These are phyloP conservation scores for Molanna angustata DNA, from an alignment of 2,888 invertebrate genomes.

Conservation along the genomic window DNA sequence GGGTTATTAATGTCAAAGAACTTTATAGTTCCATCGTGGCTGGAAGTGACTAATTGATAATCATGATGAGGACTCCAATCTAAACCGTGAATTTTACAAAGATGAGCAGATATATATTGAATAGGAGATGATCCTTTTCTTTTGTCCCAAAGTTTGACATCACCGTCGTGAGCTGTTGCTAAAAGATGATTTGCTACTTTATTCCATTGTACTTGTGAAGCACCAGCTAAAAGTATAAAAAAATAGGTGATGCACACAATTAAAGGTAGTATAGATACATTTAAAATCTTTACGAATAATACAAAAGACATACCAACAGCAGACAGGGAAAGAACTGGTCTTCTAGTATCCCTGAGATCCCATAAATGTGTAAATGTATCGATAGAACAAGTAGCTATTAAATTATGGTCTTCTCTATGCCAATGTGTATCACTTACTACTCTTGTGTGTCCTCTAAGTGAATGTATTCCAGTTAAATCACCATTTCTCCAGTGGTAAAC, in stretches of 20 bases:
- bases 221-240: slow-evolving; percentile 62
- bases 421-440: slow-evolving; percentile 91
- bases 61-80: slow-evolving; percentile 91
- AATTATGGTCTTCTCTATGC: slow-evolving; percentile 62
- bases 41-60: slow-evolving; percentile 84
- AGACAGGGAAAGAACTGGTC: slow-evolving; percentile 79
- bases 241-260: neutral
- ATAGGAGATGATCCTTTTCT: slow-evolving; percentile 83
- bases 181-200: slow-evolving; percentile 77
- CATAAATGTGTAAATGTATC: slow-evolving; percentile 93
- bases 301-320: slow-evolving; percentile 63
- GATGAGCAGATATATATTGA: slow-evolving; percentile 91
- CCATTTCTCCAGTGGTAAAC: slow-evolving; percentile 76
- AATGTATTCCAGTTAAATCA: slow-evolving; percentile 69
- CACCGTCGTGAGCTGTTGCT: slow-evolving; percentile 95
- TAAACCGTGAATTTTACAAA: slow-evolving; percentile 84
- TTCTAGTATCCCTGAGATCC: slow-evolving; percentile 84
- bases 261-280: neutral
- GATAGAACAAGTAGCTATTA: slow-evolving; percentile 81
- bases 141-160: slow-evolving; percentile 94
- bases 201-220: slow-evolving; percentile 94
- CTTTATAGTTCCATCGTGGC: slow-evolving; percentile 94
- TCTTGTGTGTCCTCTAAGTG: slow-evolving; percentile 77
- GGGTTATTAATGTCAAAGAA: slow-evolving; percentile 90
- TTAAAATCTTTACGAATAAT: neutral